phyloP scores from a whole-genome alignment of 2,888 invertebrate species.

The Dendrolimus pini region DNA sequence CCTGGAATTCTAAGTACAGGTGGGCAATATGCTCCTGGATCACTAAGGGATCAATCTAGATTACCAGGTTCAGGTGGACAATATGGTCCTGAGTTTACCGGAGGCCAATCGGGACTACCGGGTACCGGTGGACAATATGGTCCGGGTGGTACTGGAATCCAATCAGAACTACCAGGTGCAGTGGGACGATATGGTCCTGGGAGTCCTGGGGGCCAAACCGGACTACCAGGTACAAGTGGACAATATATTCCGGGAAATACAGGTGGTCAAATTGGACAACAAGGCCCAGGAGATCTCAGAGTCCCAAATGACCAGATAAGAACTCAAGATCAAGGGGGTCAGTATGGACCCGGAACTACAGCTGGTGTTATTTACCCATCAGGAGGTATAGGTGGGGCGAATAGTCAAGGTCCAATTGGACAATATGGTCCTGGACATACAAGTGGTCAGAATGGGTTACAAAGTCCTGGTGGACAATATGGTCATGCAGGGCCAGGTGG shows the following conservation, averaged over 20 bases:
- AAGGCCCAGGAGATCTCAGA: background rate
- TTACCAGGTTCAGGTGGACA: conserved; percentile 7
- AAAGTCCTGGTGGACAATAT: conserved; percentile 11
- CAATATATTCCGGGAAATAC: conserved; percentile 8
- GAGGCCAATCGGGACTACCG: conserved; percentile 10
- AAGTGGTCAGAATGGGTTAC: conserved; percentile 8
- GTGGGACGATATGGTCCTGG: conserved; percentile 11
- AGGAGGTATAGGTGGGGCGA: background rate
- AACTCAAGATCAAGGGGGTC: conserved; percentile 5
- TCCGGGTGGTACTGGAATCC: conserved; percentile 7
- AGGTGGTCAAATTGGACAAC: conserved; percentile 2
- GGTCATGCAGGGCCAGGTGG: conserved; percentile 8
- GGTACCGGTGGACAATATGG: conserved; percentile 6
- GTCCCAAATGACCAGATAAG: background rate
- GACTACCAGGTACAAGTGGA: conserved; percentile 3
- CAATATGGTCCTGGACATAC: conserved; percentile 5
- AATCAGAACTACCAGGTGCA: conserved; percentile 7
- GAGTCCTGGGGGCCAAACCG: background rate
- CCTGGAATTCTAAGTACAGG: background rate
- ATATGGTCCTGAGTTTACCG: conserved; percentile 1
- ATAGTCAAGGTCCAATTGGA: conserved; percentile 6
- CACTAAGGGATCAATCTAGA: conserved; percentile 1
- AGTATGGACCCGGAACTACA: conserved; percentile 10
- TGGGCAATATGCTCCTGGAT: conserved; percentile 3
- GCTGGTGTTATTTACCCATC: background rate